phyloP scores from a whole-genome alignment of 2,113 vertebrate genomes.

The Tachysurus fulvidraco region DNA sequence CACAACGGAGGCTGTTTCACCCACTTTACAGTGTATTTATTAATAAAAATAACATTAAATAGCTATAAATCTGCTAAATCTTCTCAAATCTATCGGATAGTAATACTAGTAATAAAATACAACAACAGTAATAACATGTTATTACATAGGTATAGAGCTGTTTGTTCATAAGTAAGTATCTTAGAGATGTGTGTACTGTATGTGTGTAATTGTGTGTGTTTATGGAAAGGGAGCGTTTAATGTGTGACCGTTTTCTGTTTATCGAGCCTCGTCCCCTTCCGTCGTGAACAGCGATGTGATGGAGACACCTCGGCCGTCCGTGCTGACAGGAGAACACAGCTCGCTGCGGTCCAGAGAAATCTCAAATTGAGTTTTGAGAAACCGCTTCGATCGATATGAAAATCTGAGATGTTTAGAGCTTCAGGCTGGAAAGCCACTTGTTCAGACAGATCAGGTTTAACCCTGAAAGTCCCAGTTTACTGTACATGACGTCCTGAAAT shows the following conservation, averaged over 20 bases:
- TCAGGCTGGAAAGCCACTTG: constrained; percentile 8
- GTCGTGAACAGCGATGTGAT: constrained; percentile 8
- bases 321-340: not conserved
- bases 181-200: not conserved
- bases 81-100: not conserved
- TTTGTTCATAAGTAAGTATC: not conserved
- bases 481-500: too few relatives aligned
- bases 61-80: not conserved
- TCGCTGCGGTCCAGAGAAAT: constrained; percentile 32
- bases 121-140: not conserved
- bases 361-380: constrained; percentile 41
- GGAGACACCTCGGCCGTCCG: not conserved
- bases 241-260: constrained; percentile 7
- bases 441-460: not conserved
- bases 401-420: constrained; percentile 34
- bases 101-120: not conserved
- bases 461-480: not conserved
- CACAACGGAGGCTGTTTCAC: not conserved
- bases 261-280: not conserved
- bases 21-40: not conserved
- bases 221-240: not conserved
- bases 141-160: not conserved
- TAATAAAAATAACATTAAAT: not conserved
- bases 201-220: not conserved
- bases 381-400: constrained; percentile 35